Conservation (phyloP, 1,140 invertebrate species). For the Leptestheria dahalacensis region DNA sequence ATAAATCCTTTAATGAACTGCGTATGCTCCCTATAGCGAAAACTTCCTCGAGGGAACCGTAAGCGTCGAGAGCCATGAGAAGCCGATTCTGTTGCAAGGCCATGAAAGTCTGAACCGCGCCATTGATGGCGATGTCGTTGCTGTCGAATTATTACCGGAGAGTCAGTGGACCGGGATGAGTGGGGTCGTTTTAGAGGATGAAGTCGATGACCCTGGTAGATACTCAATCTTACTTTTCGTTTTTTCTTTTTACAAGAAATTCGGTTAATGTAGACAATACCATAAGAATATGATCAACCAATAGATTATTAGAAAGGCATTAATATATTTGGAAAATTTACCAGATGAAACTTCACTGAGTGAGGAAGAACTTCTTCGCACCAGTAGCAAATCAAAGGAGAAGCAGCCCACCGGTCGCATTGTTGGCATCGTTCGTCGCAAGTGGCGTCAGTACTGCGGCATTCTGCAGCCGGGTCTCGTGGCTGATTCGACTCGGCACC, state of each 20-base stretch:
- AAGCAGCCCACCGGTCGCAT: constrained; percentile 67
- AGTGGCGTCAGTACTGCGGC: constrained; percentile 94
- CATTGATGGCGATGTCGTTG: constrained; percentile 91
- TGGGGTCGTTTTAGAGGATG: constrained; percentile 61
- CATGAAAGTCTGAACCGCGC: constrained; percentile 75
- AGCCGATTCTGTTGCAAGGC: constrained; percentile 79
- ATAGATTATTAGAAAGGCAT: not conserved
- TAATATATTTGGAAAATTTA: not conserved
- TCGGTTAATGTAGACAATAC: no score
- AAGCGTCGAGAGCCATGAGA: constrained; percentile 56
- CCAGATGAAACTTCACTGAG: constrained; percentile 43
- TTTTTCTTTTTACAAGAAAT: no score
- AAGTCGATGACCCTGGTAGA: constrained; percentile 42
- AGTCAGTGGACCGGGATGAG: constrained; percentile 75
- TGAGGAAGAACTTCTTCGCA: constrained; percentile 33
- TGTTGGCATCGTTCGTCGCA: constrained; percentile 87
- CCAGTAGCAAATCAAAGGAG: constrained; percentile 23
- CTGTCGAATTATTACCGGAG: constrained; percentile 77
- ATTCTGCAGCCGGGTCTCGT: constrained; percentile 67
- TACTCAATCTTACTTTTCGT: no score
- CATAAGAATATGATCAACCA: not conserved
- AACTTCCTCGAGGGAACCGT: constrained; percentile 93
- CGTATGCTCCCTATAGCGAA: constrained; percentile 54
- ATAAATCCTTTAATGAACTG: not conserved
- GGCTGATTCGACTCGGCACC: constrained; percentile 52